Base-by-base conservation (phyloP, 2,113 vertebrate genomes). In the Cottus gobio region DNA sequence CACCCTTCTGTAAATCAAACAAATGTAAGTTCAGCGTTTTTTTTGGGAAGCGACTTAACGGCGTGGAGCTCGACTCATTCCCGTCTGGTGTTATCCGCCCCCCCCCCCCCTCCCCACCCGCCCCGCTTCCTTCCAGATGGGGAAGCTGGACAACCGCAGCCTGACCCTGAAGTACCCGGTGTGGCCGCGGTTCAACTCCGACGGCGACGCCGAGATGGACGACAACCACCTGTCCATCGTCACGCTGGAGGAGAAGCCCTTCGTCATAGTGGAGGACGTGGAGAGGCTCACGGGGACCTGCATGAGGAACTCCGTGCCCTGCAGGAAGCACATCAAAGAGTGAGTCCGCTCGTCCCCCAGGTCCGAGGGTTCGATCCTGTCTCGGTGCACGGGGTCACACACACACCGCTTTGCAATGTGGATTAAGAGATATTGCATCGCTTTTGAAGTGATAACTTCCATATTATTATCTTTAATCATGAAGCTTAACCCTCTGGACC, bases 201-300 rank as follows among this genome's bases (percentile, higher is more conserved):
- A 97, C 0, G 96, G 96, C 0, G 97, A 99, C 81, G 96, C 95
- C 0, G 98, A 98, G 83, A 95, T 96, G 0, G 98, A 99, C 0
- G 97, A 99, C 91, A 99, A 98, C 92, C 98, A 99, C 77, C 93
- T 99, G 91, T 98, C 96, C 91, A 97, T 99, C 2, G 98, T 99
- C 85, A 99, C 98, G n/a, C 89, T 99, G 76, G 98, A 99, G 92
- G 98, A 99, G 93, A 97, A 97, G 54, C 98, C 98, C 0, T 99
- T 99, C 20, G 98, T 99, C 70, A 96, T 99, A 0, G 98, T 99
- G 77, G 98, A 99, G 77, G 97, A 99, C 16, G 96, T 99, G 69
- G 98, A 99, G 80, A 95, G 96, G 1, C 93, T 98, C 77, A 99
- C 98, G 0, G 98, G 98, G 44, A 98, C 97, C 0, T 99, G 98